Base-by-base conservation (phyloP, 2,113 vertebrate species). In the Lophius piscatorius region DNA sequence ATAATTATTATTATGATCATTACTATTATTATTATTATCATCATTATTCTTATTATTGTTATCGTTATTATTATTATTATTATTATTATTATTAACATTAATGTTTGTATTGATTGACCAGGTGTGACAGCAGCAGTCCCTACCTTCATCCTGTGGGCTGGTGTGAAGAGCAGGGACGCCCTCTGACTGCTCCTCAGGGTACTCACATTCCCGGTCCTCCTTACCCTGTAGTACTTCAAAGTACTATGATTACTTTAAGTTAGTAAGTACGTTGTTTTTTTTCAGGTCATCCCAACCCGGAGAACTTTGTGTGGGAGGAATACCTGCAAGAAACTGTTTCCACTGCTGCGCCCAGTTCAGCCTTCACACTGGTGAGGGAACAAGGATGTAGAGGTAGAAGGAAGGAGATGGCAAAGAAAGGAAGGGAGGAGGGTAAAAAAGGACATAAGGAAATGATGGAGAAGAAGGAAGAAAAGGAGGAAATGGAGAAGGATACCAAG, bases 121-220 rank as follows among this genome's bases (percentile, higher is more conserved):
- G 94, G 94, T 96, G 95, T 86, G 92, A 95, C 84, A 90, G 92
- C 11, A 94, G 91, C 90, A 96, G 94, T 86, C 94, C 93, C 0
- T 92, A 92, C 64, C 94, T 95, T 52, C 92, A 89, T 80, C 94
- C 93, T 31, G 91, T 96, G 1, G 94, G 94, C 62, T 95, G 94
- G 88, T 95, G 93, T 88, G 90, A 94, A 73, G 91, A 93, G 51
- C 89, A 91, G 26, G 91, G 89, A 64, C 86, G 88, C 70, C 90
- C 91, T 51, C 85, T 96, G 75, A 94, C 93, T 21, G 87, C 92
- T 35, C 95, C 94, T 70, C 94, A 94, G 85, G 94, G 95, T 95
- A 26, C 33, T 2, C 23, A 0, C 23, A 9, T 14, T 4, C 14
- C n/a, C 23, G 1, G 5, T 6, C 20, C 4, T n/a, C n/a, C n/a